These are phyloP conservation scores for Crotophaga sulcirostris DNA, from an alignment of 2,113 vertebrate genomes.

Conservation along the genomic window DNA sequence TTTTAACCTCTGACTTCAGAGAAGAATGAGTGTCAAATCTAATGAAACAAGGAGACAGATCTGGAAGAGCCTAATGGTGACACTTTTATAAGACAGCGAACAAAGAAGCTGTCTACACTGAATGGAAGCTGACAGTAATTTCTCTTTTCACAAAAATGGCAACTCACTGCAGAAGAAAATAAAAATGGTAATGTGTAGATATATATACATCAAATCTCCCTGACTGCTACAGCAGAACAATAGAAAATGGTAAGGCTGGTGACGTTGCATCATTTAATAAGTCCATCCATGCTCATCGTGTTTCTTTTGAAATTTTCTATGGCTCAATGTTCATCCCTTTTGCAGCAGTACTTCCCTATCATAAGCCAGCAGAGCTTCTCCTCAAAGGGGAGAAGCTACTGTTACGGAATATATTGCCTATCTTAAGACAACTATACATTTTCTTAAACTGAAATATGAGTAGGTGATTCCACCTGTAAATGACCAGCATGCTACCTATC, in stretches of 20 bases:
- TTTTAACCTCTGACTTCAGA: conserved; percentile 32
- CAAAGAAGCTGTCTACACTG: background rate
- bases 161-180: conserved; percentile 17
- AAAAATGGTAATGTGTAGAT: conserved; percentile 8
- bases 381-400: background rate
- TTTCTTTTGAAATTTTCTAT: background rate
- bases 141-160: conserved; percentile 38
- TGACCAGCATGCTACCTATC: background rate
- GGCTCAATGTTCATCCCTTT: background rate
- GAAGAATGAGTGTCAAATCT: background rate
- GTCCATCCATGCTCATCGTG: background rate
- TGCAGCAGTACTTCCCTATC: background rate
- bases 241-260: background rate
- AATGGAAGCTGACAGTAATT: conserved; percentile 38
- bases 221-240: background rate
- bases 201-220: background rate
- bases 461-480: background rate
- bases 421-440: background rate
- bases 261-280: background rate
- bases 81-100: background rate
- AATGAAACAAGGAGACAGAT: conserved; percentile 12
- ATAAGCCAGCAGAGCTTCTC: background rate
- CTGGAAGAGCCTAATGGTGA: background rate
- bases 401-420: background rate
- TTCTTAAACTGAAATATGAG: background rate